Evolutionary conservation across 2,888 invertebrate genomes (phyloP), one percentile per base, ranked within the genome.

Genomic region (Spialia ferax): DNA sequence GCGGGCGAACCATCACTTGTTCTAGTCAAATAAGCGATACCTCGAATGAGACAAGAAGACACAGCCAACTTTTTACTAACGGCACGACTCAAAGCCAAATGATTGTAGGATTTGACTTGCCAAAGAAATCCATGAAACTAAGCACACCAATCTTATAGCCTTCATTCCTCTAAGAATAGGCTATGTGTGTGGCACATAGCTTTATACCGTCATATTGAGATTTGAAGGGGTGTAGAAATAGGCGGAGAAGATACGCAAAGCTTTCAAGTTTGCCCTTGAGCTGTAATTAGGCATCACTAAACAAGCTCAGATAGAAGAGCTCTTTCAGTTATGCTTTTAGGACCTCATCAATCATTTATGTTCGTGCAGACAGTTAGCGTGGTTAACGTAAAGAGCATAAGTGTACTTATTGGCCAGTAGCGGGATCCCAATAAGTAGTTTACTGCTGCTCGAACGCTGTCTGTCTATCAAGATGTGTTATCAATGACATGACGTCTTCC

Each of bases 391-490:
- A 52, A 52, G 52, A 52, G 23, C 23, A 52, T 23, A 52, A 2
- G 7, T 20, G 6, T 22, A 23, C 50, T 22, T 20, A 23, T 50
- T 26, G 56, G n/a, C 55, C 22, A 48, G 63, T 63, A 56, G 56
- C 56, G 55, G 45, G 45, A 55, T 48, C 29, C 29, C 22, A 42
- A 63, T 56, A 63, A 63, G 63, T 56, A 13, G 55, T 63, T 56
- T 18, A 63, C 52, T 63, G 45, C 45, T 32, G 45, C 55, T 56
- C 20, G 45, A 63, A 55, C 56, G 56, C 29, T 59, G 63, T 13
- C 63, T 45, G 56, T 63, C 56, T 45, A 45, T 63, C 63, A 63
- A 63, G 63, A 63, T 63, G 42, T 42, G 55, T 50, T 63, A 63
- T 63, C 63, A 48, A 32, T 32, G 56, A 57, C 56, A 57, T 57